Evolutionary conservation across 2,797 vertebrate genomes (phyloP), one percentile per base, ranked within the genome.

Genomic region (Poeciliopsis presidionis): DNA sequence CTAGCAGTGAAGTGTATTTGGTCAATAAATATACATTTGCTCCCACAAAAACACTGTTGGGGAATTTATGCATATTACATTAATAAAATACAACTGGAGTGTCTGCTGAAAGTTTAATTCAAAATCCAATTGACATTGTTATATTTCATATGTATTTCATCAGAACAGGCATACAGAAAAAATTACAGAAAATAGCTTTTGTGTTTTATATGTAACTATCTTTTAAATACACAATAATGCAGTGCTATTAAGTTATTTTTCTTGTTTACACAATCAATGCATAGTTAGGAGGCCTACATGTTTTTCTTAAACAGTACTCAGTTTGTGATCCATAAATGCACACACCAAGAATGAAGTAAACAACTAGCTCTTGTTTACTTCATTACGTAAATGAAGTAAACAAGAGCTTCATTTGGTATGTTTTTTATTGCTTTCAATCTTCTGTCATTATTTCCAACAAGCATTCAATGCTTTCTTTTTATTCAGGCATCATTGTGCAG

Each of bases 401-500:
- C n/a, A n/a, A n/a, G n/a, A n/a, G n/a, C n/a, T 49, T 5, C 1
- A 49, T 18, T 16, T 0, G 14, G 46, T 5, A 36, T 63, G 1
- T 72, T 57, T 45, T 16, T 79, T 57, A 69, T 22, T 43, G 2
- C 20, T 13, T 43, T 22, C 39, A 69, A 25, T 69, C 11, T 69
- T n/a, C 65, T 14, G 22, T 72, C 49, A 46, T 13, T 51, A 3
- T 63, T 69, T 79, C 0, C 22, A 41, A 57, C 20, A 43, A 12
- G 33, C 33, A 59, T 12, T 74, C 73, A 53, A 55, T 49, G 13
- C n/a, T 75, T 1, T 6, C 79, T 84, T 51, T 90, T 84, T 73
- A 80, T 84, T 76, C 80, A 96, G 95, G 95, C 95, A 5, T 91
- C 90, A 78, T 43, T 93, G 69, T 84, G 87, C 81, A 91, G 88